Percentiles rank a stretch among this genome's conserved stretches.
Conservation (phyloP, 2,113 vertebrate genomes). For the Equus quagga region DNA sequence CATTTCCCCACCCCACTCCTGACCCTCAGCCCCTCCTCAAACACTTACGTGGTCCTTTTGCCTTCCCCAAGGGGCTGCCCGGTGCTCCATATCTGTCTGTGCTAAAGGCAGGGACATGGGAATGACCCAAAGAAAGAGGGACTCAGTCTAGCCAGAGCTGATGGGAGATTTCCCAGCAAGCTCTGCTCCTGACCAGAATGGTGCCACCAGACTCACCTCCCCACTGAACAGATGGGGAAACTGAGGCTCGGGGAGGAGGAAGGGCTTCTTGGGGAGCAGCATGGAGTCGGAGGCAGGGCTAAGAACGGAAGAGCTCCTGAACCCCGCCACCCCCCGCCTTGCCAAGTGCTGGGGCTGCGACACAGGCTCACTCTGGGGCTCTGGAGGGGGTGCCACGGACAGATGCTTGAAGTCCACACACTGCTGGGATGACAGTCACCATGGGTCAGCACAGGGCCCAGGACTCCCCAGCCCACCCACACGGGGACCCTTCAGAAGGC, state of each 20-base stretch:
- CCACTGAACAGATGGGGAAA: background rate
- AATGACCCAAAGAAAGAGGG: background rate
- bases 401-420: background rate
- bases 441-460: background rate
- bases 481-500: background rate
- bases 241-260: background rate
- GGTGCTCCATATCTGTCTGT: background rate
- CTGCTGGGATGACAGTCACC: background rate
- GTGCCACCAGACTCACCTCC: background rate
- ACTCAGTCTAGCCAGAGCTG: background rate
- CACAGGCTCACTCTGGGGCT: background rate
- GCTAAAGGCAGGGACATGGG: background rate
- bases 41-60: background rate
- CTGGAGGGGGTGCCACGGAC: background rate
- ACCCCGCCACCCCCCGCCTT: fast-evolving
- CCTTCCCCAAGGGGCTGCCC: background rate
- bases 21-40: background rate
- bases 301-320: background rate
- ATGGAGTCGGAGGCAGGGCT: background rate
- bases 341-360: background rate
- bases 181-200: background rate
- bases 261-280: background rate
- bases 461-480: background rate
- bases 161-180: background rate
- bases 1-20: background rate